Evolutionary conservation across 2,797 vertebrate species (phyloP).

Genomic region (Chlorospingus semifuscus): DNA sequence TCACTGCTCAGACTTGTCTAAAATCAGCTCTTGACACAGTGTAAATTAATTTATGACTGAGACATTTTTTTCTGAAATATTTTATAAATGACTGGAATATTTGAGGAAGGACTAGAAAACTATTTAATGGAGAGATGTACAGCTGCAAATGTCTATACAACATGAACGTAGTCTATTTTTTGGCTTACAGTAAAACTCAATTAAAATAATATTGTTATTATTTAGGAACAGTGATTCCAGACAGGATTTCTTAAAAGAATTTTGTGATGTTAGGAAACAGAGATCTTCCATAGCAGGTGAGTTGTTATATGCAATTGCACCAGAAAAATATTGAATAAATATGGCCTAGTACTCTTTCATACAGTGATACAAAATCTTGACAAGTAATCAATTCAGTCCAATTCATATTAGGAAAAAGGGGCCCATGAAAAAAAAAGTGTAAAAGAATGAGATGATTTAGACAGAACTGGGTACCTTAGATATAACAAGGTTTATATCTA

Average conservation of each 20-base stretch:
- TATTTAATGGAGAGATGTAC: not conserved
- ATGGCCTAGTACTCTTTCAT: not conserved
- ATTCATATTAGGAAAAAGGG: not conserved
- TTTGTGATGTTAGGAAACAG: constrained; percentile 26
- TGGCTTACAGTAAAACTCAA: not conserved
- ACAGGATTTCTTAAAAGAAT: not conserved
- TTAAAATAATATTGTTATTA: constrained; percentile 2
- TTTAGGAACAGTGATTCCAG: not conserved
- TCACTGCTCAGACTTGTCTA: not conserved
- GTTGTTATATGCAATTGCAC: not conserved
- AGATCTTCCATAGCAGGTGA: not conserved
- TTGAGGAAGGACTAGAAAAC: not conserved
- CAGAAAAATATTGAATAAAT: constrained; percentile 28
- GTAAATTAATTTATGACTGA: not conserved
- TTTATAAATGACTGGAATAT: not conserved
- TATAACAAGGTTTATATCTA: not conserved
- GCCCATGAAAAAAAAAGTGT: not conserved
- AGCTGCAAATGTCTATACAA: not conserved
- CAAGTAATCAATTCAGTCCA: not conserved
- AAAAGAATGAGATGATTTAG: not conserved
- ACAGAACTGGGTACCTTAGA: not conserved
- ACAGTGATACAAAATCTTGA: not conserved
- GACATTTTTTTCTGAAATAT: not conserved
- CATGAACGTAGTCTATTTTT: not conserved
- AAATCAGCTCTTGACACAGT: not conserved